A percentile compares a stretch with the other conserved stretches of the same genome.
phyloP scores from a whole-genome alignment of 2,113 vertebrate species.

The Lepus americanus region DNA sequence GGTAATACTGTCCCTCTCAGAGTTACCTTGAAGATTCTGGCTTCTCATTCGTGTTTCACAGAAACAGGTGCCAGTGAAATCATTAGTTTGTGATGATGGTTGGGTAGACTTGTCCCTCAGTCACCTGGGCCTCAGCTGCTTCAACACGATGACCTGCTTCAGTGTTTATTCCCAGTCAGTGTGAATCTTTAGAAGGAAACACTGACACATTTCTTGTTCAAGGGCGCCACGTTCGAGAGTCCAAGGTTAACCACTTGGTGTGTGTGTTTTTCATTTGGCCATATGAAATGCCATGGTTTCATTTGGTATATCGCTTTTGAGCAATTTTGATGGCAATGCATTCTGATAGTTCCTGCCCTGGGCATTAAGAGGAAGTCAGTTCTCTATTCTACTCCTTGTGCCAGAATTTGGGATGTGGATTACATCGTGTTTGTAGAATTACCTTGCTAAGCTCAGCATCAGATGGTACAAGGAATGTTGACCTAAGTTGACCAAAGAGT shows the following conservation, averaged over 20 bases:
- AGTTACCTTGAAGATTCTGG: background rate
- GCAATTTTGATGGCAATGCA: rapidly evolving
- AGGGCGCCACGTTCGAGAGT: background rate
- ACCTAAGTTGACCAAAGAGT: too few relatives aligned
- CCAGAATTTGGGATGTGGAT: background rate
- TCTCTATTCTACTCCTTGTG: background rate
- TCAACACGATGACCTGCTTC: background rate
- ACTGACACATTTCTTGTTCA: background rate
- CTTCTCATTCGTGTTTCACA: background rate
- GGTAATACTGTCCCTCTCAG: background rate
- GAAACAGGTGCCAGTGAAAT: background rate
- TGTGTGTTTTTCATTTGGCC: background rate
- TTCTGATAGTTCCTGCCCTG: too few relatives aligned
- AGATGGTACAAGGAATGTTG: rapidly evolving
- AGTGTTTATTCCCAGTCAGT: background rate
- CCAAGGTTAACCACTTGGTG: background rate
- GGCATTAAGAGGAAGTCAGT: background rate
- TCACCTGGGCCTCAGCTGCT: background rate
- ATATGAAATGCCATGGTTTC: rapidly evolving
- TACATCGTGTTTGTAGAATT: background rate
- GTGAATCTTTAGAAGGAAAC: background rate
- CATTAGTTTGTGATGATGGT: background rate
- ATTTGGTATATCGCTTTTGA: background rate
- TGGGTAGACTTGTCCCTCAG: rapidly evolving
- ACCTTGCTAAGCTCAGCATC: background rate